Evolutionary conservation across 35 echinoderm and acorn worm species (phyloP), one percentile per base, ranked within the genome.

Genomic region (Hemicentrotus pulcherrimus): DNA sequence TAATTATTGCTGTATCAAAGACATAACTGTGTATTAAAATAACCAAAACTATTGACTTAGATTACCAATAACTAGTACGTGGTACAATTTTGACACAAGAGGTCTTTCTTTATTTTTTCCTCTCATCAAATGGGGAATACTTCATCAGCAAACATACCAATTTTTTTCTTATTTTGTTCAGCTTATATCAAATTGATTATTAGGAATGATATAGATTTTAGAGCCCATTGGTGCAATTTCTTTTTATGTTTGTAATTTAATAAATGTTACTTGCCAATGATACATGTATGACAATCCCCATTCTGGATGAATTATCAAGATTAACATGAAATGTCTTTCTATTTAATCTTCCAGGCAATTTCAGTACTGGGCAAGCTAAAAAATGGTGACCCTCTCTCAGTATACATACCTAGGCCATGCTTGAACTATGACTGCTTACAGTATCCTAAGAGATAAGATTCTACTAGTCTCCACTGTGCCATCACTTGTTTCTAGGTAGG

Each of bases 351-450:
- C 52, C 52, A 59, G 11, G 12, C 52, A 59, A 28, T 70, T 70
- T 28, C 61, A 70, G 16, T 28, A 16, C 61, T 70, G 24, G 22
- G 22, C 65, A 78, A n/a, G 65, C 22, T 78, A 78, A 78, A n/a
- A 15, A n/a, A 78, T 78, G 19, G 65, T 78, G 65, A 52, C 11
- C 92, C 46, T 50, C 4, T 59, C 22, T 48, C 31, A 15, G 46
- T 52, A 59, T 58, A 95, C 41, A 61, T 91, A 98, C 97, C 97
- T 96, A 94, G 97, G 97, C 97, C 97, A 98, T 9, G 97, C 95
- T 91, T 97, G 95, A 32, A 94, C 46, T 31, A 98, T 98, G 48
- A 96, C 65, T 87, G 95, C 91, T 46, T 95, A 95, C 31, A 98
- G 90, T 45, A 96, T 88, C 30, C 47, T 33, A 1, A 98, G 88